These are phyloP conservation scores for Artibeus lituratus DNA, from an alignment of 2,797 vertebrate species.

Conservation along the genomic window DNA sequence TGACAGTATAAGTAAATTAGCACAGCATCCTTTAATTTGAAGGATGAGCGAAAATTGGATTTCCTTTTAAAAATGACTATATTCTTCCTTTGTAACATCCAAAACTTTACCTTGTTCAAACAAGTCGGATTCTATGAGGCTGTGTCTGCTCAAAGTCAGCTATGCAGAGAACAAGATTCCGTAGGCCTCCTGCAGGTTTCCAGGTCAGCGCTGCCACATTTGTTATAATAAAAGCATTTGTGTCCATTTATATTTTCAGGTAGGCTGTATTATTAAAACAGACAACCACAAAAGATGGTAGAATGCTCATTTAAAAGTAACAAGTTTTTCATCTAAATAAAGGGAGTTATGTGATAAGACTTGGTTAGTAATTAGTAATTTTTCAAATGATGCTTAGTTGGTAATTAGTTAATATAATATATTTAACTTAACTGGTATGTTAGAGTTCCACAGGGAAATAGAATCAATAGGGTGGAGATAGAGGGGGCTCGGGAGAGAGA, in stretches of 20 bases:
- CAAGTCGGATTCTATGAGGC: not conserved
- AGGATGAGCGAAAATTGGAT: not conserved
- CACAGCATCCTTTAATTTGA: not conserved
- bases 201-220: not conserved
- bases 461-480: not conserved
- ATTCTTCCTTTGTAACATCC: not conserved
- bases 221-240: not conserved
- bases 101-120: not conserved
- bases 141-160: not conserved
- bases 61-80: not conserved
- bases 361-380: not conserved
- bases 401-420: not conserved
- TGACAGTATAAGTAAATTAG: not conserved
- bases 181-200: not conserved
- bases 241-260: not conserved
- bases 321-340: not conserved
- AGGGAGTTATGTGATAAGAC: not conserved
- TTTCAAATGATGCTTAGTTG: not conserved
- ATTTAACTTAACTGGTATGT: not conserved
- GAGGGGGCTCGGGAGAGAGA: too few species aligned
- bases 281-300: not conserved
- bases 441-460: not conserved
- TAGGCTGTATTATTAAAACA: not conserved
- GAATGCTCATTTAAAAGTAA: not conserved
- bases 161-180: not conserved